Percentiles rank a stretch among this genome's conserved stretches.
These are phyloP conservation scores for Caradrina kadenii DNA, from an alignment of 2,888 invertebrate species.

Conservation along the genomic window DNA sequence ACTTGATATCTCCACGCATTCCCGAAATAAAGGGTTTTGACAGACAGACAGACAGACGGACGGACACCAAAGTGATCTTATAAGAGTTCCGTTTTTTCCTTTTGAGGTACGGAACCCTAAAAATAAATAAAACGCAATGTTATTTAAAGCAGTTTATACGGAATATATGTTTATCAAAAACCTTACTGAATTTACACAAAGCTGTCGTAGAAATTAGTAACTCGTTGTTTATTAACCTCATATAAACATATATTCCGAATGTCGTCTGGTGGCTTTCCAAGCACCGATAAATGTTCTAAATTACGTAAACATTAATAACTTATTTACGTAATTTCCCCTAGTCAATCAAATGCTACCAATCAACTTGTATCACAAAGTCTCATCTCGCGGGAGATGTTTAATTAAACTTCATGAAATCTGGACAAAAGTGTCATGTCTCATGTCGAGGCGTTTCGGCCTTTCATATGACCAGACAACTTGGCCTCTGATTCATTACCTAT, in stretches of 20 bases:
- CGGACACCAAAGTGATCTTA: too few relatives aligned
- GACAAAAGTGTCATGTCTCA: constrained; percentile 79
- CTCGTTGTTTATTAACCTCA: not conserved
- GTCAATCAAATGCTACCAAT: constrained; percentile 78
- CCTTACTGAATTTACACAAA: not conserved
- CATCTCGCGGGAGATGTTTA: constrained; percentile 76
- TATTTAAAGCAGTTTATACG: too few relatives aligned
- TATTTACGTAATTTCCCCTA: constrained; percentile 77
- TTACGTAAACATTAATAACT: constrained; percentile 49
- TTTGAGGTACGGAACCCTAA: too few relatives aligned
- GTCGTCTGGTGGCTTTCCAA: not conserved
- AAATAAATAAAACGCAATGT: not conserved
- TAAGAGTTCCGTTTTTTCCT: too few relatives aligned
- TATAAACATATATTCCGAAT: too few relatives aligned
- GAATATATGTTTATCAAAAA: too few relatives aligned
- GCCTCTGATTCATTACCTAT: constrained; percentile 60
- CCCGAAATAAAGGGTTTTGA: too few relatives aligned
- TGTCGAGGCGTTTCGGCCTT: constrained; percentile 71
- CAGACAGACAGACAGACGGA: too few relatives aligned
- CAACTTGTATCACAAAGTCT: constrained; percentile 68
- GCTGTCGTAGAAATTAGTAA: not conserved
- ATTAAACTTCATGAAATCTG: constrained; percentile 81
- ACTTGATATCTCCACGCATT: too few relatives aligned
- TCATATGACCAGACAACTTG: constrained; percentile 70
- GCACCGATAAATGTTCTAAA: constrained; percentile 32